Conservation (phyloP, 30 jellyfish, hydroid and myxozoan genomes). For the Aurelia aurita complex sp. Pacific region DNA sequence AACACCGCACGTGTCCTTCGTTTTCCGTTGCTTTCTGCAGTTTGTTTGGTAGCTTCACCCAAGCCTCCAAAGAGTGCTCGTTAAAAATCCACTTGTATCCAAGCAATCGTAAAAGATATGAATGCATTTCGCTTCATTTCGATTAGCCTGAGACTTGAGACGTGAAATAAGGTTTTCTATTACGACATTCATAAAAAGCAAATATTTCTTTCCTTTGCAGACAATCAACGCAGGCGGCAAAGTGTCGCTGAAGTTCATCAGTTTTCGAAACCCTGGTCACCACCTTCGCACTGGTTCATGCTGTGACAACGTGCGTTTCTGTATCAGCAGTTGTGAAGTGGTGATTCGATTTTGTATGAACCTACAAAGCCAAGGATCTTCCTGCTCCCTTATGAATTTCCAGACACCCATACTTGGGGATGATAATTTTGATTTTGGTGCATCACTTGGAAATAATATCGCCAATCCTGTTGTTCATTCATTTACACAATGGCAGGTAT, state of each 20-base stretch:
- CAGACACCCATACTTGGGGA: constrained; percentile 52
- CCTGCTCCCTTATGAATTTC: constrained; percentile 28
- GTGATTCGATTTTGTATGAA: constrained; percentile 29
- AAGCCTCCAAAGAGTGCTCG: too few relatives aligned
- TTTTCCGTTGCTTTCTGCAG: too few relatives aligned
- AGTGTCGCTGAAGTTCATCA: constrained; percentile 24
- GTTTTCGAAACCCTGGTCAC: constrained; percentile 41
- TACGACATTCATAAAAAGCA: not conserved
- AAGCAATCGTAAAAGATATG: too few relatives aligned
- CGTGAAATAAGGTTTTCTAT: too few relatives aligned
- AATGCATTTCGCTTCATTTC: too few relatives aligned
- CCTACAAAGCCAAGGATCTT: constrained; percentile 19
- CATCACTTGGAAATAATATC: constrained; percentile 48
- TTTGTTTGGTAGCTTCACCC: too few relatives aligned
- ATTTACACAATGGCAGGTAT: constrained; percentile 45
- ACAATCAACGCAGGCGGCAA: constrained; percentile 19
- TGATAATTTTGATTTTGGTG: constrained; percentile 18
- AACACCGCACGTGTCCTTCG: too few relatives aligned
- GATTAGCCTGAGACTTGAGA: too few relatives aligned
- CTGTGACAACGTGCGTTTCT: constrained; percentile 21
- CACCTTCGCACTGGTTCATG: constrained; percentile 21
- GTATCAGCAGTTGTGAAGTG: constrained; percentile 31
- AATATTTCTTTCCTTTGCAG: constrained; percentile 8
- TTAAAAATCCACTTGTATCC: too few relatives aligned
- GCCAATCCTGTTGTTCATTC: constrained; percentile 35